A percentile compares a stretch with the other conserved stretches of the same genome.
These are phyloP conservation scores for Pocillopora grandis DNA, from an alignment of 92 coral and sea anemone species.

Conservation along the genomic window DNA sequence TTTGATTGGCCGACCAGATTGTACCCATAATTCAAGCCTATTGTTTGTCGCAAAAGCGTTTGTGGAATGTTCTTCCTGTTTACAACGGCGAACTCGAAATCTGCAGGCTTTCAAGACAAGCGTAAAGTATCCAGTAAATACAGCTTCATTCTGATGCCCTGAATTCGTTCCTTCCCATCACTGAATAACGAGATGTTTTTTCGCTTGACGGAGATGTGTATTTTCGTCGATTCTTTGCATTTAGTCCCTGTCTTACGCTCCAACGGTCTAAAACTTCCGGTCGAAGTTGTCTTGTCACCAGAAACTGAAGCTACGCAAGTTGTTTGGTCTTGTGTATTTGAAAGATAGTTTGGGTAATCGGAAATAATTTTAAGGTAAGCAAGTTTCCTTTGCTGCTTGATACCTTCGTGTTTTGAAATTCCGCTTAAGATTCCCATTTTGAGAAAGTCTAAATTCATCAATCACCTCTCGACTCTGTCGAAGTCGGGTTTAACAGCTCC, in stretches of 20 bases:
- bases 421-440: too few species aligned
- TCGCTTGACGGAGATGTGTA: not conserved
- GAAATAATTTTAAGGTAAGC: not conserved
- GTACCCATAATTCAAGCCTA: constrained; percentile 10
- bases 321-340: not conserved
- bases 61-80: constrained; percentile 71
- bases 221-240: not conserved
- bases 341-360: too few species aligned
- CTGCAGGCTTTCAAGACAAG: not conserved
- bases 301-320: not conserved
- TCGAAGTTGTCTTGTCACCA: not conserved
- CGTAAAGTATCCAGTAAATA: constrained; percentile 29
- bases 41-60: constrained; percentile 19
- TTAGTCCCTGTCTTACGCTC: not conserved
- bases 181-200: not conserved
- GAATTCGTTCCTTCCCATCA: not conserved
- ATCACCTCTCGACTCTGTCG: too few species aligned
- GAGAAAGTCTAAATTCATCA: too few species aligned
- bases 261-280: constrained; percentile 28
- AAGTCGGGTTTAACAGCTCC: too few species aligned
- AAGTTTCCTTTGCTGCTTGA: too few species aligned
- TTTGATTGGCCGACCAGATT: constrained; percentile 18
- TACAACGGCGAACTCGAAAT: constrained; percentile 1
- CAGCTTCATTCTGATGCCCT: not conserved
- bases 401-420: too few species aligned